Evolutionary conservation across 2,797 vertebrate species (phyloP), one percentile per base, ranked within the genome.

Genomic region (Phrynocephalus guinanensis): DNA sequence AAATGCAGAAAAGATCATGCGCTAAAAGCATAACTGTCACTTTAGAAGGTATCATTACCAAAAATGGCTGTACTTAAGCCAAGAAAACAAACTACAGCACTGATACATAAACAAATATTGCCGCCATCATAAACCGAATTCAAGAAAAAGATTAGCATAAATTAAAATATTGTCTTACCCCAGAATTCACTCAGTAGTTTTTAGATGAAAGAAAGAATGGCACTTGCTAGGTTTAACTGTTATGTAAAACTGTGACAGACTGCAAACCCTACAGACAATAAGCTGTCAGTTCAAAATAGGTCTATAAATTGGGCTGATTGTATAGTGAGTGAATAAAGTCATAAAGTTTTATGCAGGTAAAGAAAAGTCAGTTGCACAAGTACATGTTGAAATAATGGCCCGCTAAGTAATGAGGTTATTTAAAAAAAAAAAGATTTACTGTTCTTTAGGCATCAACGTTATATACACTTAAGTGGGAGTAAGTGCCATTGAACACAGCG

Each of bases 191-290:
- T 81, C 60, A 38, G 3, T 26, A 15, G 5, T 22, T 22, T 81
- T 8, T 44, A 63, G 63, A 67, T 28, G 24, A 67, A 81, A 24
- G 33, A 67, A 30, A 15, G 22, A 33, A 67, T 56, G 52, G n/a
- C 13, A 66, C 60, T 81, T 63, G 11, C 24, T 38, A 38, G 66
- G 33, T 26, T 66, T 66, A 80, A 20, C 63, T 30, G 60, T 80
- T 60, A 66, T 38, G 44, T 24, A 67, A 28, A 67, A 38, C 63
- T 79, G 78, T 11, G 63, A 67, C 18, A 81, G 18, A 38, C 2
- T 80, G n/a, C 56, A 80, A 66, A 63, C 18, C n/a, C 18, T 80
- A 63, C 79, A 80, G 79, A 80, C 26, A 80, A 80, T 33, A 80
- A 80, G 18, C 56, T 63, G 11, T 33, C 79, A 11, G 6, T 38